Base-by-base conservation (phyloP, 2,888 invertebrate species). In the Gonocerus acuteangulatus region DNA sequence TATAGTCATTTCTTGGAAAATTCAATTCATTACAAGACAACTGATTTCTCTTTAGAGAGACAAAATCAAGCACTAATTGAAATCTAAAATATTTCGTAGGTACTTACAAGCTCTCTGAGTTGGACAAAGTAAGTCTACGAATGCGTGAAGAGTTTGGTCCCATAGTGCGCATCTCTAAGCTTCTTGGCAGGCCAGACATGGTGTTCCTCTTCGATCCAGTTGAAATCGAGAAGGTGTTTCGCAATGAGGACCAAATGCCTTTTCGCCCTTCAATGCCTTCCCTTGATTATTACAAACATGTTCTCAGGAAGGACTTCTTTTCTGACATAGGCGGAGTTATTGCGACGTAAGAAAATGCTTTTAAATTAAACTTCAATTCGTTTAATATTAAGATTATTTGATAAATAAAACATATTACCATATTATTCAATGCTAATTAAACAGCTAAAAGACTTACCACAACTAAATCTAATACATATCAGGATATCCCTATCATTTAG, bases 221-320 rank as follows among this genome's bases (percentile, higher is more conserved):
- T 22, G 84, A 85, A 69, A 85, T 86, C 13, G 85, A 86, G 69
- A 76, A 80, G 57, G 82, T 86, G 1, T 86, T 85, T 68, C 73
- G 86, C 13, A 79, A 80, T 21, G 86, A 86, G 72, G 86, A 86
- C 66, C 74, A 74, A 1, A 78, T 84, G 70, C 86, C 86, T 0
- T 81, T 82, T 66, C 79, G 86, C 60, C 86, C 86, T 0, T 85
- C 86, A 0, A 86, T 86, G 86, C 85, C 86, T 0, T 86, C 85
- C 0, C 73, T 86, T 48, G 82, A 85, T 71, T 85, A 85, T 68
- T 86, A 86, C 74, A 86, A 86, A 67, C 84, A 85, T 68, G 81
- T 79, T 0, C 72, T 85, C 48, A 75, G 84, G 65, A 84, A 81
- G 71, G 82, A 85, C 51, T 84, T 84, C 71, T 86, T 86, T 69